A percentile compares a stretch with the other conserved stretches of the same genome.
These are phyloP conservation scores for Podiceps cristatus DNA, from an alignment of 2,113 vertebrate genomes.

Conservation along the genomic window DNA sequence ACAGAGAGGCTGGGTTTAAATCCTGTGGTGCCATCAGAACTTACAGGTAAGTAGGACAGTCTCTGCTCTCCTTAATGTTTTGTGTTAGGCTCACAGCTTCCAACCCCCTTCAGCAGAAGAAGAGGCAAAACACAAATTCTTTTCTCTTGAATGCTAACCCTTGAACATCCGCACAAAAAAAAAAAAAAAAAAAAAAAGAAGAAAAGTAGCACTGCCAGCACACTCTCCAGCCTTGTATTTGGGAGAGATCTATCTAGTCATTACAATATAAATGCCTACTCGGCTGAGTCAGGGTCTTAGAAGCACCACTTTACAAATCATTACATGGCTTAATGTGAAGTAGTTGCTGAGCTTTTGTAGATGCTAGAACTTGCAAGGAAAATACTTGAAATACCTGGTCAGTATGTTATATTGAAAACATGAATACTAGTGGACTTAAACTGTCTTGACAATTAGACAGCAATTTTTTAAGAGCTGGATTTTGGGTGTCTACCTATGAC, in stretches of 20 bases:
- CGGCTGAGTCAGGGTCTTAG: neutral
- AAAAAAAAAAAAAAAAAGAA: too few species aligned
- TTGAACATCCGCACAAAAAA: neutral
- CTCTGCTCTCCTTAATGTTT: neutral
- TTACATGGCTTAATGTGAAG: neutral
- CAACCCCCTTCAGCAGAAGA: neutral
- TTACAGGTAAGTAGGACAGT: neutral
- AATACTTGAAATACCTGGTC: neutral
- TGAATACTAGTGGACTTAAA: neutral
- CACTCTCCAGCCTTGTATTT: neutral
- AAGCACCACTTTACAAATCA: neutral
- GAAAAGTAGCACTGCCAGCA: neutral
- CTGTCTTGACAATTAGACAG: neutral
- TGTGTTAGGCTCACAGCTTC: neutral
- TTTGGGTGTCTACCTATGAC: neutral
- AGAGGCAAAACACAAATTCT: neutral
- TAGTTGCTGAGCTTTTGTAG: neutral
- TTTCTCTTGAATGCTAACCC: neutral
- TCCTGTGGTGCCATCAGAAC: neutral
- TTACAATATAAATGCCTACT: neutral
- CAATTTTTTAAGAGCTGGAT: neutral
- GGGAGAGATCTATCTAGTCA: neutral
- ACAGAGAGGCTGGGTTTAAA: neutral
- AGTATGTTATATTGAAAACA: neutral
- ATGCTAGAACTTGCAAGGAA: neutral